Conservation (phyloP, 2,113 vertebrate genomes). For the Scophthalmus maximus region DNA sequence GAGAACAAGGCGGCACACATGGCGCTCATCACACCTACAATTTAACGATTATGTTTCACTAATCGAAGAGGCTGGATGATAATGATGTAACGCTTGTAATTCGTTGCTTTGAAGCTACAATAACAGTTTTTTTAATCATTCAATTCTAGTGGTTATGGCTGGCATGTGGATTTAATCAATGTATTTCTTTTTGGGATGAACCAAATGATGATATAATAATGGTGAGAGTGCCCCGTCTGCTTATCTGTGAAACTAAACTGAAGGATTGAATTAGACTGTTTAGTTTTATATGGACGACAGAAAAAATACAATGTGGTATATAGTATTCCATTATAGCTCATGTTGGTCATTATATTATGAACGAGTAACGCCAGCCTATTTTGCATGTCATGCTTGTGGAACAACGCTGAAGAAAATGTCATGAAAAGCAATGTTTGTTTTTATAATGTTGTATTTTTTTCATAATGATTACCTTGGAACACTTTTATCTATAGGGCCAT, state of each 20-base stretch:
- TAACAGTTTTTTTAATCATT: too few relatives aligned
- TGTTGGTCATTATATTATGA: background rate
- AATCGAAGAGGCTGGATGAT: background rate
- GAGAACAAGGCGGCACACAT: background rate
- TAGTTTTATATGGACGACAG: background rate
- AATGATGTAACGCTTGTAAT: conserved; percentile 1
- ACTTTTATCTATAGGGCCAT: conserved; percentile 49
- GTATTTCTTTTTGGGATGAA: background rate
- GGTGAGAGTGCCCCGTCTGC: background rate
- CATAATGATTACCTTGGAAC: background rate
- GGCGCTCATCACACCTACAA: too few relatives aligned
- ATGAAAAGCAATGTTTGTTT: background rate
- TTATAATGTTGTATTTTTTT: background rate
- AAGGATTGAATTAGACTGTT: background rate
- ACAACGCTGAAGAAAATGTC: background rate
- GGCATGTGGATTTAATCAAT: too few relatives aligned
- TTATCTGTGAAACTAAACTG: background rate
- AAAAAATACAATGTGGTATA: background rate
- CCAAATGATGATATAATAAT: background rate
- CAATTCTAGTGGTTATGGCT: too few relatives aligned
- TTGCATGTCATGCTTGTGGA: background rate
- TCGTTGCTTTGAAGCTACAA: background rate
- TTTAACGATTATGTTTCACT: background rate
- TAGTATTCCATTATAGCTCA: background rate
- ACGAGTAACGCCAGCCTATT: background rate